Conservation (phyloP, 2,888 invertebrate species). For the Plusia festucae region DNA sequence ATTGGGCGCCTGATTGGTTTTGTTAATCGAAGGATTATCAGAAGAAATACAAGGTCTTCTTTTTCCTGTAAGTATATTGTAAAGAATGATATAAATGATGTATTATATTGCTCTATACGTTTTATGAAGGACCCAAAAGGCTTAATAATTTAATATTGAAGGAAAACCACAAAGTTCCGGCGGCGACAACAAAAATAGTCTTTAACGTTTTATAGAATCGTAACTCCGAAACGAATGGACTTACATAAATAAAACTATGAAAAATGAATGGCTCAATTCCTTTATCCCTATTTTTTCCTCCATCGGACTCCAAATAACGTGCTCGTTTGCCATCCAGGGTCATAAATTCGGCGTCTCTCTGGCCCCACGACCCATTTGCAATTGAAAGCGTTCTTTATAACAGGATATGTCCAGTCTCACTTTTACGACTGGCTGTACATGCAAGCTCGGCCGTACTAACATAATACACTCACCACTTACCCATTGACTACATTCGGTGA, state of each 20-base stretch:
- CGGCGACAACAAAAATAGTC: constrained; percentile 45
- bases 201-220: constrained; percentile 74
- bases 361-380: constrained; percentile 84
- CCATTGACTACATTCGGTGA: constrained; percentile 31
- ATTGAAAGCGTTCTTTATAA: constrained; percentile 87
- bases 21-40: constrained; percentile 6
- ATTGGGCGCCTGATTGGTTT: constrained; percentile 9
- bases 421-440: constrained; percentile 73
- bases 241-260: constrained; percentile 84
- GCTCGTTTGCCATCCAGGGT: constrained; percentile 79
- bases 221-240: constrained; percentile 72
- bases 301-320: constrained; percentile 80
- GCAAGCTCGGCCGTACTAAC: constrained; percentile 42
- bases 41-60: background rate
- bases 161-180: constrained; percentile 38
- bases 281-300: constrained; percentile 81
- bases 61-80: background rate
- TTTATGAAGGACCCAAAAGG: constrained; percentile 16
- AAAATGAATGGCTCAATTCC: constrained; percentile 81
- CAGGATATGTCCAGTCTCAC: constrained; percentile 82
- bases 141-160: constrained; percentile 45
- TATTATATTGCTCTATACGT: constrained; percentile 3
- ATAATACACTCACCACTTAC: constrained; percentile 48
- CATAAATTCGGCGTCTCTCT: constrained; percentile 82
- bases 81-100: background rate